Evolutionary conservation across 1,140 invertebrate species (phyloP).

Genomic region (Hyposmocoma kahamanoa): DNA sequence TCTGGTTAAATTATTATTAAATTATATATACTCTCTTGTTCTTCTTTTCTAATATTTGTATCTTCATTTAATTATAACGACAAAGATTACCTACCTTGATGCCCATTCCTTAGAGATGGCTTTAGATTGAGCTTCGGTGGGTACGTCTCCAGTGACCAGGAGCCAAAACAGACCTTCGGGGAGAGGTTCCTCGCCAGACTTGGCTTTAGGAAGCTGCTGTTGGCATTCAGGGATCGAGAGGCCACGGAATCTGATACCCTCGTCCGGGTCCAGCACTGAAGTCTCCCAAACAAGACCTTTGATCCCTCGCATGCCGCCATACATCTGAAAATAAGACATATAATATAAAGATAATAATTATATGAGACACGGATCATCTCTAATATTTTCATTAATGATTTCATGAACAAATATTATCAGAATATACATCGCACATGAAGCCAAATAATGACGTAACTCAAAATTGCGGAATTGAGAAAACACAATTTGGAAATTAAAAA

Average conservation of each 20-base stretch:
- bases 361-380: too few species aligned
- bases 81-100: slow-evolving; percentile 78
- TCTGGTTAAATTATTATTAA: too few species aligned
- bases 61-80: too few species aligned
- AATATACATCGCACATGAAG: too few species aligned
- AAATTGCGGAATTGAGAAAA: too few species aligned
- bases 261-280: slow-evolving; percentile 94
- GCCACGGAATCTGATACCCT: slow-evolving; percentile 96
- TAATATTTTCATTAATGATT: too few species aligned
- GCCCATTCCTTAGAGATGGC: slow-evolving; percentile 95
- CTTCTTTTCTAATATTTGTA: too few species aligned
- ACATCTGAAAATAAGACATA: slow-evolving; percentile 79
- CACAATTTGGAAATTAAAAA: too few species aligned
- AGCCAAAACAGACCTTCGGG: slow-evolving; percentile 98
- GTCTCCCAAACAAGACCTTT: slow-evolving; percentile 96
- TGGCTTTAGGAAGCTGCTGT: slow-evolving; percentile 89
- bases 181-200: slow-evolving; percentile 89
- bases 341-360: too few species aligned
- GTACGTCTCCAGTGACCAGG: slow-evolving; percentile 93
- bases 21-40: too few species aligned
- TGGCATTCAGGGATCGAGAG: slow-evolving; percentile 97
- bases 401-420: too few species aligned
- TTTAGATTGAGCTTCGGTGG: slow-evolving; percentile 87
- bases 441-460: too few species aligned
- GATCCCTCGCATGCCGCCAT: slow-evolving; percentile 98